A percentile compares a stretch with the other conserved stretches of the same genome.
These are phyloP conservation scores for Spodoptera litura DNA, from an alignment of 1,140 invertebrate species.

Conservation along the genomic window DNA sequence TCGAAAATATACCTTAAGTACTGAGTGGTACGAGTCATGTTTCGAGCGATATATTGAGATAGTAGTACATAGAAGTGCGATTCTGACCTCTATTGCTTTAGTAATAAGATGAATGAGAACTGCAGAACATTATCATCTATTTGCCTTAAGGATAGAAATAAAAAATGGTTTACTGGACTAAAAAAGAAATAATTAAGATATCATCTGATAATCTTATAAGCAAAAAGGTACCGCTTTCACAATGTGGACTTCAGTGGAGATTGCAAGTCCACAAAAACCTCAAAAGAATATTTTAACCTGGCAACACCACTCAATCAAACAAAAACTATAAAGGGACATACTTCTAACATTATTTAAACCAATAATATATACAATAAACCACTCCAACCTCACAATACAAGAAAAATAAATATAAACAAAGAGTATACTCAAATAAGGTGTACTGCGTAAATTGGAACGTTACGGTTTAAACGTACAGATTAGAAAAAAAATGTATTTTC, in stretches of 20 bases:
- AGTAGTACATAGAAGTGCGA: too few species aligned
- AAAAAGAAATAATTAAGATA: background rate
- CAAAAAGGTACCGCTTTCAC: background rate
- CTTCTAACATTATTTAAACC: slow-evolving; percentile 39
- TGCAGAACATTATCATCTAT: too few species aligned
- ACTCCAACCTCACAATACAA: slow-evolving; percentile 29
- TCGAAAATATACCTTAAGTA: background rate
- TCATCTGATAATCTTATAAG: background rate
- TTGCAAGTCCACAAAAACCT: slow-evolving; percentile 1
- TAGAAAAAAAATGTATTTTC: slow-evolving; percentile 32
- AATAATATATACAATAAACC: slow-evolving; percentile 53
- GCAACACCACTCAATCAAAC: slow-evolving; percentile 39
- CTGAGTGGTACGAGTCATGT: too few species aligned
- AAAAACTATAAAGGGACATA: slow-evolving; percentile 37
- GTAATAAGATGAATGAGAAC: too few species aligned
- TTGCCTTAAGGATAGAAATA: too few species aligned
- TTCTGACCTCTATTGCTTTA: too few species aligned
- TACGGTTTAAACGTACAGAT: slow-evolving; percentile 33
- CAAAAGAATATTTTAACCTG: background rate
- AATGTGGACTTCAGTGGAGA: background rate
- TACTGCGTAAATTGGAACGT: slow-evolving; percentile 46
- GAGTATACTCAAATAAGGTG: slow-evolving; percentile 37
- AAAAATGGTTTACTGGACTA: too few species aligned
- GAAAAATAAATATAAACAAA: slow-evolving; percentile 47
- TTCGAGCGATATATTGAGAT: too few species aligned